Conservation (phyloP, 1,140 invertebrate species). For the Sinonovacula constricta region DNA sequence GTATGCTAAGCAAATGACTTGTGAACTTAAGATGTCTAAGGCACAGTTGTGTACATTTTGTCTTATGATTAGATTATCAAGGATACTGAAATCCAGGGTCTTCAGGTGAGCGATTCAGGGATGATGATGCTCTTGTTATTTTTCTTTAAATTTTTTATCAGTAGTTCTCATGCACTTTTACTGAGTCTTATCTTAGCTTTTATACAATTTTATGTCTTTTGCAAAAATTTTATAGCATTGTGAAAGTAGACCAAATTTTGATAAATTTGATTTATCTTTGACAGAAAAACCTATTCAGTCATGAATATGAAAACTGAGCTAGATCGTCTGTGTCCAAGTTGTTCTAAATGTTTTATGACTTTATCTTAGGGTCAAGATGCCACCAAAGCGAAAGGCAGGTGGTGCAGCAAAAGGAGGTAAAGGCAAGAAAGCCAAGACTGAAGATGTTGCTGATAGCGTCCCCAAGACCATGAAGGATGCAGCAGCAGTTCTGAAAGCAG, state of each 20-base stretch:
- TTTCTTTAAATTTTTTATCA: too few species aligned
- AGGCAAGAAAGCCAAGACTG: conserved; percentile 57
- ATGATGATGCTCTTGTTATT: too few species aligned
- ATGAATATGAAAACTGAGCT: not conserved
- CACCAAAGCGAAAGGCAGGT: conserved; percentile 67
- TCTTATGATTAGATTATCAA: too few species aligned
- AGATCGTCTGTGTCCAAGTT: not conserved
- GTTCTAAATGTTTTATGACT: not conserved
- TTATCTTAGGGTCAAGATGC: conserved; percentile 58
- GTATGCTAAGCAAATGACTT: too few species aligned
- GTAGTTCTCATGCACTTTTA: too few species aligned
- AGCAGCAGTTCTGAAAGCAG: conserved; percentile 63
- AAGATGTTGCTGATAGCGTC: conserved; percentile 44
- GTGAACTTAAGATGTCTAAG: too few species aligned
- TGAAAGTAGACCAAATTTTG: not conserved
- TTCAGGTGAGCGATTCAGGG: too few species aligned
- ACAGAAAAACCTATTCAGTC: not conserved
- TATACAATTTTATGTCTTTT: not conserved
- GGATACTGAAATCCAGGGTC: too few species aligned
- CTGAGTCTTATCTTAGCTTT: not conserved
- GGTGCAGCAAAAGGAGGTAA: conserved; percentile 60
- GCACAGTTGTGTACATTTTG: too few species aligned
- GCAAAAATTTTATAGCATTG: not conserved
- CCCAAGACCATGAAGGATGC: conserved; percentile 66
- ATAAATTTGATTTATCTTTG: not conserved